These are phyloP conservation scores for Riptortus pedestris DNA, from an alignment of 1,140 invertebrate species.

Conservation along the genomic window DNA sequence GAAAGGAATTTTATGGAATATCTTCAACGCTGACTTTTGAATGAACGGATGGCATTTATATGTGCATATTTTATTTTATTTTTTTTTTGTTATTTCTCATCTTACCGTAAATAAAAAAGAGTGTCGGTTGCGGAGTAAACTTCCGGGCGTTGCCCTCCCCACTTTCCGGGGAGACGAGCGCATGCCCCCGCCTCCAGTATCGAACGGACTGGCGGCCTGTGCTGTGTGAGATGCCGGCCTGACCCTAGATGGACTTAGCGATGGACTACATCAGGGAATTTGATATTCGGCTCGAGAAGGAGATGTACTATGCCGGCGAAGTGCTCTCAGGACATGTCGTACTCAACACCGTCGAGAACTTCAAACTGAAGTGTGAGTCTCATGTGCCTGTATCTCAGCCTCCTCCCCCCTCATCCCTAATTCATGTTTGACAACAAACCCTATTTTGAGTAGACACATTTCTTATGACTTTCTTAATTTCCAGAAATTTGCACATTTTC, in stretches of 20 bases:
- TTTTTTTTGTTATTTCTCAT: no score
- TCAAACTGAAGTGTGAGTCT: constrained; percentile 59
- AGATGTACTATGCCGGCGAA: constrained; percentile 69
- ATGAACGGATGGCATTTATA: no score
- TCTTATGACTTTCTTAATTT: not conserved
- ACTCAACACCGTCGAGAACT: constrained; percentile 63
- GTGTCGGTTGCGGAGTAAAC: no score
- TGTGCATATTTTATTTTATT: no score
- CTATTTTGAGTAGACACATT: not conserved
- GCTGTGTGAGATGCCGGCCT: not conserved
- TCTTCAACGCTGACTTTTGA: no score
- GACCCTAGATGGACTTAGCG: constrained; percentile 3
- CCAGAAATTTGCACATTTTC: not conserved
- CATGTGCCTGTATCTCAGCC: not conserved
- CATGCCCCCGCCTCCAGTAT: not conserved
- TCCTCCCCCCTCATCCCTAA: not conserved
- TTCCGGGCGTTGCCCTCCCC: constrained; percentile 2
- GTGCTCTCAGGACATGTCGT: constrained; percentile 54
- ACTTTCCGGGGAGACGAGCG: not conserved
- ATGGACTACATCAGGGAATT: constrained; percentile 75
- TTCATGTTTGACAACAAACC: not conserved
- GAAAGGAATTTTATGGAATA: no score
- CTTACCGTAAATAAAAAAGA: no score
- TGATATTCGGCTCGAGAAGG: constrained; percentile 64
- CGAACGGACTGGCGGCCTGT: not conserved